phyloP scores from a whole-genome alignment of 2,888 invertebrate genomes.

The Brenthis daphne region DNA sequence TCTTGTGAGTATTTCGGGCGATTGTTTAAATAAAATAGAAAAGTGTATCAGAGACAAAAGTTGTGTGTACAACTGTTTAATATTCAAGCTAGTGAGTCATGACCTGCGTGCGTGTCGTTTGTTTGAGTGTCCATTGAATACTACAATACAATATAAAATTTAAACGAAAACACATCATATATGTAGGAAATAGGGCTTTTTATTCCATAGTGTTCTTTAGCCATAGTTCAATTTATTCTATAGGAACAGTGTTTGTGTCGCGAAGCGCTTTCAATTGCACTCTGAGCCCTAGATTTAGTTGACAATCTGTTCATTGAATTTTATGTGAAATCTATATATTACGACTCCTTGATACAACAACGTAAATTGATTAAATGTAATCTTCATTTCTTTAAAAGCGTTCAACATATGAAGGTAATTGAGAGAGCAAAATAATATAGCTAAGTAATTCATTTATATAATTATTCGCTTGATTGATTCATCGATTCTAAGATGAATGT shows the following conservation, averaged over 20 bases:
- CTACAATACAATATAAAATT: slow-evolving; percentile 1
- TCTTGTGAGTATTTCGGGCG: too few species aligned
- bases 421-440: too few species aligned
- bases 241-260: slow-evolving; percentile 1
- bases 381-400: too few species aligned
- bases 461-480: too few species aligned
- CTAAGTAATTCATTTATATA: too few species aligned
- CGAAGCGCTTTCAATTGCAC: slow-evolving; percentile 16
- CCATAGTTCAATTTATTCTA: not conserved
- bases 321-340: slow-evolving; percentile 3
- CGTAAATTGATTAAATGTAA: not conserved
- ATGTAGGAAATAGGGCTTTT: not conserved
- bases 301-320: slow-evolving; percentile 15
- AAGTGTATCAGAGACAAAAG: slow-evolving; percentile 33
- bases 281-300: slow-evolving; percentile 20
- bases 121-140: slow-evolving; percentile 25
- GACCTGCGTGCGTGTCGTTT: slow-evolving; percentile 27
- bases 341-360: not conserved
- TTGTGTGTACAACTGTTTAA: slow-evolving; percentile 49
- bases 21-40: slow-evolving; percentile 8
- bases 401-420: too few species aligned
- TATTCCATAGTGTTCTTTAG: not conserved
- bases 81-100: slow-evolving; percentile 46
- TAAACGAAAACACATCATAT: slow-evolving; percentile 21
- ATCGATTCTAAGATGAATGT: too few species aligned